Percentiles rank a stretch among this genome's conserved stretches.
Evolutionary conservation across 2,113 vertebrate species (phyloP).

Genomic region (Saguinus midas): DNA sequence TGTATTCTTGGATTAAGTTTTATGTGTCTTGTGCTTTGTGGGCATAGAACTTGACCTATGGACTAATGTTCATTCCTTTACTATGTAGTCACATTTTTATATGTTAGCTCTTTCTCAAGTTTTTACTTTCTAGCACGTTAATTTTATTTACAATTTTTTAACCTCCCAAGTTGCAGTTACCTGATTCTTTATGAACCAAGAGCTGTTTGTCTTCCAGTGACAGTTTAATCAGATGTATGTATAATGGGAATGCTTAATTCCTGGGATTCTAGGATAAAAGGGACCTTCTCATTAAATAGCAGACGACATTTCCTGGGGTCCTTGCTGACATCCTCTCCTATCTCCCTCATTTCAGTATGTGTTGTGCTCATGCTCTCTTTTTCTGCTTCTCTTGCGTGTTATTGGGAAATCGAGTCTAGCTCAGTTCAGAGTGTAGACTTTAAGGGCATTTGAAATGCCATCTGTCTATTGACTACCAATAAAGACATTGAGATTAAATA

Average conservation of each 20-base stretch:
- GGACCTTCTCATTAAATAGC: neutral
- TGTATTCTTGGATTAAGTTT: neutral
- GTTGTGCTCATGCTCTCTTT: neutral
- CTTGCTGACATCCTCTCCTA: neutral
- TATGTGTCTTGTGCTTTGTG: neutral
- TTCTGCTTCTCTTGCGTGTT: neutral
- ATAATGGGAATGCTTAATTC: neutral
- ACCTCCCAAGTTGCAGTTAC: neutral
- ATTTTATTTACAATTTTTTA: constrained; percentile 27
- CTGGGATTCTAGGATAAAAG: neutral
- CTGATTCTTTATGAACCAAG: neutral
- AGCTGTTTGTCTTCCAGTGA: neutral
- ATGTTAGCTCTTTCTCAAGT: neutral
- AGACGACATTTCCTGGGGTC: neutral
- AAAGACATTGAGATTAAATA: too few relatives aligned
- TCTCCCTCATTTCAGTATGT: neutral
- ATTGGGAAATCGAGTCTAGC: neutral
- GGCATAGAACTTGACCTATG: neutral
- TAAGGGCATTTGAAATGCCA: neutral
- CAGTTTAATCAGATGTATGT: neutral
- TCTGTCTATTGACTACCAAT: neutral
- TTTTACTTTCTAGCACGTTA: neutral
- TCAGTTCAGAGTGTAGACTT: neutral
- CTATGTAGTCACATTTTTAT: neutral
- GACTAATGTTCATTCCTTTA: neutral